Evolutionary conservation across 2,888 invertebrate genomes (phyloP).

Genomic region (Boloria euphrosyne): DNA sequence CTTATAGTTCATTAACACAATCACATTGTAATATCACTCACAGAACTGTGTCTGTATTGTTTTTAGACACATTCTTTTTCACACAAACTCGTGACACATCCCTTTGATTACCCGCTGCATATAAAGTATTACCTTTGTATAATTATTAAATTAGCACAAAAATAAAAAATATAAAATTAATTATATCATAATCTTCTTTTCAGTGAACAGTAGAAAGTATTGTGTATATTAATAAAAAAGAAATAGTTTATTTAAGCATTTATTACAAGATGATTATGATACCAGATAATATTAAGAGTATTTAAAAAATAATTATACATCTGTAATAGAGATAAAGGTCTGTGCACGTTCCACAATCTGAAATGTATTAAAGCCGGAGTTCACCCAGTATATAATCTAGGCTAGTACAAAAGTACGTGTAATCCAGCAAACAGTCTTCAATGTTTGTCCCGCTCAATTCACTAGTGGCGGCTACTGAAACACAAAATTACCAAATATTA

Average conservation of each 20-base stretch:
- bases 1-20: conserved; percentile 77
- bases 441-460: conserved; percentile 62
- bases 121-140: conserved; percentile 37
- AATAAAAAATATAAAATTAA: no score
- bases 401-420: conserved; percentile 42
- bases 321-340: conserved; percentile 45
- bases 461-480: conserved; percentile 78
- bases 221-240: not conserved
- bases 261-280: not conserved
- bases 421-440: conserved; percentile 61
- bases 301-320: conserved; percentile 14
- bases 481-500: conserved; percentile 27
- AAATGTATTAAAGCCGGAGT: conserved; percentile 44
- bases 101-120: conserved; percentile 62
- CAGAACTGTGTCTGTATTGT: conserved; percentile 66
- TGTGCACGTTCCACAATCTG: conserved; percentile 51
- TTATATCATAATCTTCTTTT: no score
- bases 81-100: conserved; percentile 58
- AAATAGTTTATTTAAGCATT: not conserved
- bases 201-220: not conserved
- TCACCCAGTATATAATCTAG: conserved; percentile 20
- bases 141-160: conserved; percentile 3
- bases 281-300: conserved; percentile 10
- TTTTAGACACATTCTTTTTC: conserved; percentile 67
- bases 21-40: conserved; percentile 81